These are phyloP conservation scores for Drosophila nr. medialis DNA, from an alignment of 2,888 invertebrate genomes.

Conservation along the genomic window DNA sequence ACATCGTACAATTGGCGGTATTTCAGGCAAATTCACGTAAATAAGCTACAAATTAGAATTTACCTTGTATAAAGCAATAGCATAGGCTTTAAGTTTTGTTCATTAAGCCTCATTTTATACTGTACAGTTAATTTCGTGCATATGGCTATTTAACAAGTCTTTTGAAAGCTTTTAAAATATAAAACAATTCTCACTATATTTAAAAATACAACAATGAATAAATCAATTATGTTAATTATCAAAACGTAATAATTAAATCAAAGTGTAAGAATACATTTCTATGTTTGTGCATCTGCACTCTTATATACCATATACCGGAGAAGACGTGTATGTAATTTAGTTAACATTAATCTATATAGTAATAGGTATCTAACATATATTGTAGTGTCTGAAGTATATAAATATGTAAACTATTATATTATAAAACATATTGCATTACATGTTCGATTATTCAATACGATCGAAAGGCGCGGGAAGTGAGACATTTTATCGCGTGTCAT, in stretches of 20 bases:
- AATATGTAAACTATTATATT: conserved; percentile 72
- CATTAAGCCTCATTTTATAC: conserved; percentile 43
- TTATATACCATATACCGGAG: conserved; percentile 45
- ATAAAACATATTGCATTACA: conserved; percentile 35
- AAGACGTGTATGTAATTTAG: conserved; percentile 58
- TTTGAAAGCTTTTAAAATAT: conserved; percentile 74
- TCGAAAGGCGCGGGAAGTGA: conserved; percentile 1
- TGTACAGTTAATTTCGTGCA: conserved; percentile 50
- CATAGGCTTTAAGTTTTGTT: conserved; percentile 58
- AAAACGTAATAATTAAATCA: conserved; percentile 22
- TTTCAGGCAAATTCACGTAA: conserved; percentile 44
- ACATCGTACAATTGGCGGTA: conserved; percentile 38
- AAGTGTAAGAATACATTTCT: conserved; percentile 35
- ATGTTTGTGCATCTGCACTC: conserved; percentile 53
- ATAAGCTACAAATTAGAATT: conserved; percentile 46
- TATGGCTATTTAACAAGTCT: conserved; percentile 52
- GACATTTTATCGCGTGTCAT: not conserved
- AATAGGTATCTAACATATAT: conserved; percentile 51
- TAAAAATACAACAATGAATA: conserved; percentile 47
- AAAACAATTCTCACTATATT: conserved; percentile 73
- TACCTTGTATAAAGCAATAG: conserved; percentile 68
- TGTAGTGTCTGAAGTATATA: conserved; percentile 63
- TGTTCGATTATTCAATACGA: conserved; percentile 19
- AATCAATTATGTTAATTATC: conserved; percentile 34
- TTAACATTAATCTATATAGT: conserved; percentile 47